Conservation (phyloP, 2,797 vertebrate species). For the Gorsachius magnificus region DNA sequence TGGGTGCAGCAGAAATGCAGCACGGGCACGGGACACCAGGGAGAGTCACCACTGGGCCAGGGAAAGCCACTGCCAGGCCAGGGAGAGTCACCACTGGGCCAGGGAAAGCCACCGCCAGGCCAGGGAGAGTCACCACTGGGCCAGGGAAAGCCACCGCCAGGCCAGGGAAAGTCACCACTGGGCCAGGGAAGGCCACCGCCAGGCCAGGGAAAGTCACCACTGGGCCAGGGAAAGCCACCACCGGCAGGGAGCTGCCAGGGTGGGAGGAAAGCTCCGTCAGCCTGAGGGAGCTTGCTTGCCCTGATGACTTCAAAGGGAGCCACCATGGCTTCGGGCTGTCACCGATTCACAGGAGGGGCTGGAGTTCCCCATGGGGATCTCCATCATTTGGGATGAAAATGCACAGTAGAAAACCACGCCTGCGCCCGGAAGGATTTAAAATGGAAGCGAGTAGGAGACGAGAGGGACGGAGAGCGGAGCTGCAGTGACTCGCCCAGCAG, state of each 20-base stretch:
- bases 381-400: background rate
- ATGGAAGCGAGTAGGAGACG: background rate
- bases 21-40: background rate
- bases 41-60: too few relatives aligned
- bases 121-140: too few relatives aligned
- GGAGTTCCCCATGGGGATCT: background rate
- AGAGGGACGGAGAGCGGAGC: background rate
- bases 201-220: too few relatives aligned
- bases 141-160: too few relatives aligned
- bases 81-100: too few relatives aligned
- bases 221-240: too few relatives aligned
- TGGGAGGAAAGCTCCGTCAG: background rate
- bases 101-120: too few relatives aligned
- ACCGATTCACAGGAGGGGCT: background rate
- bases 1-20: too few relatives aligned
- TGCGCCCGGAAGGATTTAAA: fast-evolving
- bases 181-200: too few relatives aligned
- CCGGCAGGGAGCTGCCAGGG: background rate
- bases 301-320: background rate
- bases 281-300: background rate
- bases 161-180: too few relatives aligned
- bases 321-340: background rate
- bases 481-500: background rate
- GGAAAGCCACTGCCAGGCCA: too few relatives aligned
- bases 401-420: fast-evolving